These are phyloP conservation scores for Campylomormyrus tamandua DNA, from an alignment of 2,113 vertebrate species.

Conservation along the genomic window DNA sequence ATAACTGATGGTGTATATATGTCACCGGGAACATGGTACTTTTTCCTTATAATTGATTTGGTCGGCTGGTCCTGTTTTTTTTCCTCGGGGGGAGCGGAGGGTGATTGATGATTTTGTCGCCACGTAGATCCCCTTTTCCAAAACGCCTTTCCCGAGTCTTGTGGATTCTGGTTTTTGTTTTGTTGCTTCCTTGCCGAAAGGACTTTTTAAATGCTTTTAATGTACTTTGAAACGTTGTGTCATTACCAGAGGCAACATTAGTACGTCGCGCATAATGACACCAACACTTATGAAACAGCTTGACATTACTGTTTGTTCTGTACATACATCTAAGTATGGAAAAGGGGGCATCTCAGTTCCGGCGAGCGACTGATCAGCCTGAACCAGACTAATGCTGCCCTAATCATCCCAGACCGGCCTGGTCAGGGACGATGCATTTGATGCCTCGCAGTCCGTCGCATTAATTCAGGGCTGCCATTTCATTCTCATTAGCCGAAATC, in stretches of 20 bases:
- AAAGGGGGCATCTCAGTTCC: background rate
- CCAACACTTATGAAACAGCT: background rate
- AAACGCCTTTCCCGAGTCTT: background rate
- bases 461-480: background rate
- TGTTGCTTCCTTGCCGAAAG: background rate
- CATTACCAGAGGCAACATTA: conserved; percentile 4
- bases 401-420: background rate
- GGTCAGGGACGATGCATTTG: background rate
- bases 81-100: background rate
- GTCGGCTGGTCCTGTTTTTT: conserved; percentile 1
- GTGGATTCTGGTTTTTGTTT: background rate
- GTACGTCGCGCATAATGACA: background rate
- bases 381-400: background rate
- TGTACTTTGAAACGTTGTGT: background rate
- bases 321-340: background rate
- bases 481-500: conserved; percentile 10
- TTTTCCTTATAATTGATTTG: conserved; percentile 17
- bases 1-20: conserved; percentile 3
- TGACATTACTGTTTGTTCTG: background rate
- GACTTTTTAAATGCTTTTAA: conserved; percentile 11
- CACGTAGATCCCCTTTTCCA: background rate
- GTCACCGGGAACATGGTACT: background rate
- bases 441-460: background rate
- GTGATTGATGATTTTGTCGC: background rate
- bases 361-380: background rate